phyloP scores from a whole-genome alignment of 2,888 invertebrate genomes.

The Synergus itoensis region DNA sequence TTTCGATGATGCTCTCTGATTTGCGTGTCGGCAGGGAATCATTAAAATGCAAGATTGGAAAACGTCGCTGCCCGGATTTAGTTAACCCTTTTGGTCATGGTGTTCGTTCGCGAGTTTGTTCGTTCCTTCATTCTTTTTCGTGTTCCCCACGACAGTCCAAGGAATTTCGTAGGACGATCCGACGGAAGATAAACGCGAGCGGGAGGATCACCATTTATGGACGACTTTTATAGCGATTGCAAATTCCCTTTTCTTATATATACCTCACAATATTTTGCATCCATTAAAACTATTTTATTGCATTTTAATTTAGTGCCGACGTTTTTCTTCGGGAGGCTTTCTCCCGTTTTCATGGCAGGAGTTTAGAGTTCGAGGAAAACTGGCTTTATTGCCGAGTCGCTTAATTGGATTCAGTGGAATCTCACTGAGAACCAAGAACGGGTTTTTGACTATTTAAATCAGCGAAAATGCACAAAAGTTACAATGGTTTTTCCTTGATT shows the following conservation, averaged over 20 bases:
- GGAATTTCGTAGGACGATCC: constrained; percentile 40
- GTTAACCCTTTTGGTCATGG: constrained; percentile 36
- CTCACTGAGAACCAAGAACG: too few species aligned
- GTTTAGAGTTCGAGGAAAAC: background rate
- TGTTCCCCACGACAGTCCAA: constrained; percentile 45
- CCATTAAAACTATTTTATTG: constrained; percentile 22
- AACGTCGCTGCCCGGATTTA: constrained; percentile 31
- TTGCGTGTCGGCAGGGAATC: constrained; percentile 31
- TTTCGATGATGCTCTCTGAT: constrained; percentile 34
- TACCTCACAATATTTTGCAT: constrained; percentile 22
- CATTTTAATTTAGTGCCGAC: constrained; percentile 20
- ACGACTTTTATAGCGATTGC: constrained; percentile 17
- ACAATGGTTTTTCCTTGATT: too few species aligned
- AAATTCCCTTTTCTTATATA: constrained; percentile 7
- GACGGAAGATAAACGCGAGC: constrained; percentile 51
- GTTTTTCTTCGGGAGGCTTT: background rate
- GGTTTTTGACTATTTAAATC: too few species aligned
- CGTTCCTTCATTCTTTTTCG: constrained; percentile 38
- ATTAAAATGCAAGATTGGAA: constrained; percentile 35
- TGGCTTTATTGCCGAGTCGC: background rate
- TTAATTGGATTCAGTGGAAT: too few species aligned
- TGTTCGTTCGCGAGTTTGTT: constrained; percentile 29
- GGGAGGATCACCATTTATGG: constrained; percentile 27
- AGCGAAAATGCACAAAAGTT: too few species aligned
- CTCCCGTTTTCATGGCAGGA: background rate